phyloP scores from a whole-genome alignment of 2,797 vertebrate genomes.

The Scomberomorus guttatus region DNA sequence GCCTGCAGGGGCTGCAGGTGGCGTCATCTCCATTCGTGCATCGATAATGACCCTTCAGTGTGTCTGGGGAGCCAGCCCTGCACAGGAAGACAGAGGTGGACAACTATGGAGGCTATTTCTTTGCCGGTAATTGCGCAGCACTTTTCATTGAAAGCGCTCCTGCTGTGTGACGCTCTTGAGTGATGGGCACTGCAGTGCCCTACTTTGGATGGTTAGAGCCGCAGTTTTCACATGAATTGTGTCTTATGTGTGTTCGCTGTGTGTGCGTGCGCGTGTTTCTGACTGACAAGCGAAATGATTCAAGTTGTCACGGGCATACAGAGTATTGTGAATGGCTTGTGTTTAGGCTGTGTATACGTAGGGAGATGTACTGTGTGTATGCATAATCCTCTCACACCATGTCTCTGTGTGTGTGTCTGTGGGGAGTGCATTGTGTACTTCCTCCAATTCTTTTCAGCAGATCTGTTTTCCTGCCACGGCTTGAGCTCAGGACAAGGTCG shows the following conservation, averaged over 20 bases:
- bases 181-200: conserved; percentile 39
- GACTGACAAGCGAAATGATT: conserved; percentile 67
- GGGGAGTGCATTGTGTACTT: conserved; percentile 70
- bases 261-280: background rate
- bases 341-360: conserved; percentile 45
- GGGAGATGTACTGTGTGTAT: conserved; percentile 38
- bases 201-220: conserved; percentile 41
- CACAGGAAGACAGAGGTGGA: conserved; percentile 44
- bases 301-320: conserved; percentile 47
- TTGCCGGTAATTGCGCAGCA: conserved; percentile 51
- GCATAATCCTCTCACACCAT: background rate
- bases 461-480: conserved; percentile 62
- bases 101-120: conserved; percentile 25
- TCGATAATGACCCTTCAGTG: conserved; percentile 51
- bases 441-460: conserved; percentile 71
- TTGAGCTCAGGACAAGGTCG: conserved; percentile 62
- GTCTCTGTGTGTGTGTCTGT: conserved; percentile 37
- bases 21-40: conserved; percentile 42
- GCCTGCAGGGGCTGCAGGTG: conserved; percentile 53
- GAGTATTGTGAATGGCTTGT: conserved; percentile 46
- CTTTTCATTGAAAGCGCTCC: conserved; percentile 56
- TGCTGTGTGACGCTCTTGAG: conserved; percentile 49
- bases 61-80: conserved; percentile 39
- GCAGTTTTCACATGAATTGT: conserved; percentile 32
- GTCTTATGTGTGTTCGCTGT: background rate